phyloP scores from a whole-genome alignment of 2,888 invertebrate species.

The Acanthococcus lagerstroemiae region DNA sequence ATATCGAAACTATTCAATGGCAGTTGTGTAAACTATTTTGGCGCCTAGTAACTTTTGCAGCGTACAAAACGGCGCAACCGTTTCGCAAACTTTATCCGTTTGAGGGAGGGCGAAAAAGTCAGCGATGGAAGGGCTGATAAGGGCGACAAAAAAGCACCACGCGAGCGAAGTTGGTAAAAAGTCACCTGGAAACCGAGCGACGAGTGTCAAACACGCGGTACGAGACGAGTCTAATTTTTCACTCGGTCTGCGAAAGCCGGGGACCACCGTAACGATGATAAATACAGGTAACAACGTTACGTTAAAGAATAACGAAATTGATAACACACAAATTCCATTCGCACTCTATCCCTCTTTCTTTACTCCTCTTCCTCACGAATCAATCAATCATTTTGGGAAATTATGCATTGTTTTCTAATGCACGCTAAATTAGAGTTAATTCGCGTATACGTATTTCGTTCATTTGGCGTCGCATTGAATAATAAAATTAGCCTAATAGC shows the following conservation, averaged over 20 bases:
- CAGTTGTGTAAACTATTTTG: conserved; percentile 28
- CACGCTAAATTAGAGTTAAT: conserved; percentile 25
- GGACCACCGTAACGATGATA: conserved; percentile 17
- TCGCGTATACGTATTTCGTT: too few relatives aligned
- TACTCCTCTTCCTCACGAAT: too few relatives aligned
- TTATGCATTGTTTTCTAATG: conserved; percentile 22
- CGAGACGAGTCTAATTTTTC: too few relatives aligned
- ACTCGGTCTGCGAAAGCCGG: too few relatives aligned
- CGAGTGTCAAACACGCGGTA: too few relatives aligned
- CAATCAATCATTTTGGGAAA: conserved; percentile 19
- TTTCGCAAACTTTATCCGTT: not conserved
- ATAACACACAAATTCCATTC: conserved; percentile 20
- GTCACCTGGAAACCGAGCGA: too few relatives aligned
- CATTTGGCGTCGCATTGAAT: too few relatives aligned
- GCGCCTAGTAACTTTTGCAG: conserved; percentile 24
- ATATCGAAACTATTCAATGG: conserved; percentile 19
- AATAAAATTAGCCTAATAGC: too few relatives aligned
- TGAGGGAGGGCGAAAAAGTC: not conserved
- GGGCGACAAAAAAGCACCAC: too few relatives aligned
- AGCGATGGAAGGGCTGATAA: not conserved
- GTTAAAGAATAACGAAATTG: not conserved
- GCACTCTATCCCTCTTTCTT: too few relatives aligned
- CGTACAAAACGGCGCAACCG: not conserved
- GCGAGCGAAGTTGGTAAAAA: too few relatives aligned
- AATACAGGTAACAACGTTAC: not conserved